Conservation (phyloP, 2,888 invertebrate species). For the Xanthorhoe designata region DNA sequence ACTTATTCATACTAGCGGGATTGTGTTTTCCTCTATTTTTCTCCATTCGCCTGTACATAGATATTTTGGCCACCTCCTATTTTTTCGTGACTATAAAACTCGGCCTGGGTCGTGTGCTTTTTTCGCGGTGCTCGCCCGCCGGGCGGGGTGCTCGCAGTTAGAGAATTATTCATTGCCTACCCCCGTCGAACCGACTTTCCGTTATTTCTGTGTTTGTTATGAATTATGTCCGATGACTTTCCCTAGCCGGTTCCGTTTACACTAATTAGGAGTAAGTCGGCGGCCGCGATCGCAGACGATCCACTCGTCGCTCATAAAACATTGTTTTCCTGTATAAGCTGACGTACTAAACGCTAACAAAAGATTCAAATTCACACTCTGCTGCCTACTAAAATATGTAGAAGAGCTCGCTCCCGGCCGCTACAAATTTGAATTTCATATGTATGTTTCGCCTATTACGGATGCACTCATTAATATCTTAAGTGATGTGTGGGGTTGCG, state of each 20-base stretch:
- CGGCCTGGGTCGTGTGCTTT: constrained; percentile 79
- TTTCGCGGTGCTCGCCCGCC: constrained; percentile 75
- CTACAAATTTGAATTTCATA: constrained; percentile 85
- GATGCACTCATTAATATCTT: constrained; percentile 86
- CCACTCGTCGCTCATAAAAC: constrained; percentile 62
- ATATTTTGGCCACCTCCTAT: constrained; percentile 83
- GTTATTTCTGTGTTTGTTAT: constrained; percentile 85
- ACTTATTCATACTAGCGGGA: constrained; percentile 83
- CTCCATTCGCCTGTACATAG: constrained; percentile 79
- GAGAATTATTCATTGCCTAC: constrained; percentile 85
- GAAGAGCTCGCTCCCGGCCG: constrained; percentile 80
- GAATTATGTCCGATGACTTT: constrained; percentile 85
- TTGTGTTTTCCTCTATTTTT: constrained; percentile 77
- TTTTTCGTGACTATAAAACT: constrained; percentile 84
- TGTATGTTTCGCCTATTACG: constrained; percentile 85
- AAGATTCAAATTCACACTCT: constrained; percentile 85
- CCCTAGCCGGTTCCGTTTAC: constrained; percentile 79
- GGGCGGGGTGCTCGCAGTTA: constrained; percentile 82
- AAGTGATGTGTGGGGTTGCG: constrained; percentile 78
- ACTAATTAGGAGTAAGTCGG: constrained; percentile 72
- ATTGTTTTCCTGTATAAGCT: constrained; percentile 69
- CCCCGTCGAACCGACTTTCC: constrained; percentile 82
- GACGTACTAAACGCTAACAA: constrained; percentile 81
- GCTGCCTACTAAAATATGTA: constrained; percentile 85
- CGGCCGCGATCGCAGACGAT: constrained; percentile 35